A percentile compares a stretch with the other conserved stretches of the same genome.
phyloP scores from a whole-genome alignment of 1,140 invertebrate genomes.

The Apis dorsata region DNA sequence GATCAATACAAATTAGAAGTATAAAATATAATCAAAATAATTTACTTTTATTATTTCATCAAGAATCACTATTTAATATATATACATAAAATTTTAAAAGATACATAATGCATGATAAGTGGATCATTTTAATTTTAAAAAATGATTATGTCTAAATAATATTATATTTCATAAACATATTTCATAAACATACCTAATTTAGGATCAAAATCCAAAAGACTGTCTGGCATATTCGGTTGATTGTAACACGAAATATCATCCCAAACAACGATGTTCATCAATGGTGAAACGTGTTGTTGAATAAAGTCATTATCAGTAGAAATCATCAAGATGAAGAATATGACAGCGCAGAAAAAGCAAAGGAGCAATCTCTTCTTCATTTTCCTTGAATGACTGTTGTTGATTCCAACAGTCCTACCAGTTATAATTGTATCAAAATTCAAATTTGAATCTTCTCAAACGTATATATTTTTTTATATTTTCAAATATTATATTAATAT shows the following conservation, averaged over 20 bases:
- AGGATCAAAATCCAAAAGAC: constrained; percentile 61
- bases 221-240: constrained; percentile 35
- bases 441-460: background rate
- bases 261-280: constrained; percentile 31
- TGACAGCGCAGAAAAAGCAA: constrained; percentile 52
- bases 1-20: too few species aligned
- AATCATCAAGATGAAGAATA: constrained; percentile 65
- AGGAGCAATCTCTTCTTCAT: constrained; percentile 67
- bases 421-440: background rate
- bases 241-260: constrained; percentile 72
- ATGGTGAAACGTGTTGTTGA: constrained; percentile 55
- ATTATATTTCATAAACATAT: too few species aligned
- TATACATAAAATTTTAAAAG: too few species aligned
- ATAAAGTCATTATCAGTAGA: constrained; percentile 61
- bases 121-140: too few species aligned
- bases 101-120: too few species aligned
- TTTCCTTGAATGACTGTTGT: background rate
- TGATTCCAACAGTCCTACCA: background rate
- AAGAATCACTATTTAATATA: too few species aligned
- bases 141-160: background rate
- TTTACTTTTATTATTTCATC: too few species aligned
- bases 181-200: constrained; percentile 50
- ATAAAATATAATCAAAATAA: too few species aligned
- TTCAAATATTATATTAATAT: too few species aligned
- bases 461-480: too few species aligned